Percentiles rank a stretch among this genome's conserved stretches.
phyloP scores from a whole-genome alignment of 2,797 vertebrate genomes.

The Catostomus latipinnis region DNA sequence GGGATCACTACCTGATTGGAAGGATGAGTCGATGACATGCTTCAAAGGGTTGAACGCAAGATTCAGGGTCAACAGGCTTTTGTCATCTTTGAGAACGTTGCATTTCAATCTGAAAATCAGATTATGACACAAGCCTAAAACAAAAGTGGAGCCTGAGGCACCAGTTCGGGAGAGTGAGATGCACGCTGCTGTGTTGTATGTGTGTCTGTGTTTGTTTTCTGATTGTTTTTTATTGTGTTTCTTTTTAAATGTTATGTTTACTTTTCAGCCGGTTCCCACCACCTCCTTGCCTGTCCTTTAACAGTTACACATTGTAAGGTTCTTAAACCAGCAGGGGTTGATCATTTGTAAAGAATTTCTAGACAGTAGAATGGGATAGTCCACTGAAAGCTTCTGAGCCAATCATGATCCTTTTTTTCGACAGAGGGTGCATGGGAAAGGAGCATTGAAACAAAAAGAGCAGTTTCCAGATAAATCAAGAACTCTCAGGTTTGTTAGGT shows the following conservation, averaged over 20 bases:
- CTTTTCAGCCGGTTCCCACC: no score
- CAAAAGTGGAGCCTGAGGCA: neutral
- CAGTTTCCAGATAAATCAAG: conserved; percentile 74
- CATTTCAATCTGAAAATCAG: conserved; percentile 61
- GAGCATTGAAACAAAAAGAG: conserved; percentile 71
- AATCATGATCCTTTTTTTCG: conserved; percentile 5
- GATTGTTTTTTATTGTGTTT: no score
- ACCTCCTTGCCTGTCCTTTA: no score
- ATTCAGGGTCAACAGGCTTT: conserved; percentile 59
- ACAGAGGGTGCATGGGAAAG: conserved; percentile 70
- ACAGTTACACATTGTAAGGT: conserved; percentile 41
- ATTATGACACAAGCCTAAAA: conserved; percentile 66
- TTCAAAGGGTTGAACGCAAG: conserved; percentile 67
- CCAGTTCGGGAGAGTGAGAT: no score
- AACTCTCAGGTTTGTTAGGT: conserved; percentile 58
- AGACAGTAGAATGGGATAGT: conserved; percentile 57
- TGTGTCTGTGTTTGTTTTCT: no score
- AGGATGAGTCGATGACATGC: conserved; percentile 61
- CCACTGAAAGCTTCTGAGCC: conserved; percentile 44
- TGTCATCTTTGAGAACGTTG: conserved; percentile 52
- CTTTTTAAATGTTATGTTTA: no score
- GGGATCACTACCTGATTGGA: conserved; percentile 52
- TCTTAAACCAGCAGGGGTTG: conserved; percentile 58
- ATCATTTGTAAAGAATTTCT: conserved; percentile 64
- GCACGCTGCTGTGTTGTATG: no score